Evolutionary conservation across 1,140 invertebrate genomes (phyloP).

Genomic region (Pantala flavescens): DNA sequence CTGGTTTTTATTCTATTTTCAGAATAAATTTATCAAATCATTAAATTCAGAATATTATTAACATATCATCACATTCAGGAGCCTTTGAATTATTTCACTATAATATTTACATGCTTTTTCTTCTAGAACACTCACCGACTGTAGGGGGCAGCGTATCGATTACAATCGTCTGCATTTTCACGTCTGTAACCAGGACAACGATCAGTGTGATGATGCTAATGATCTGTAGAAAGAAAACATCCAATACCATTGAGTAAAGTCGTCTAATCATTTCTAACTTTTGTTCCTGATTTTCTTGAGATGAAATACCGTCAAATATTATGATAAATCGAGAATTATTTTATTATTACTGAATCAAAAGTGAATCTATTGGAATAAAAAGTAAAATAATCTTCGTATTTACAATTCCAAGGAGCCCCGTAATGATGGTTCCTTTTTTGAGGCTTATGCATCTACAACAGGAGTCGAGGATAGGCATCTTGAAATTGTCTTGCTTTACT

Average conservation of each 20-base stretch:
- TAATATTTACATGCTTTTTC: not conserved
- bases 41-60: too few species aligned
- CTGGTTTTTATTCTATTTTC: too few species aligned
- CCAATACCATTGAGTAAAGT: too few species aligned
- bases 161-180: conserved; percentile 59
- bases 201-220: conserved; percentile 46
- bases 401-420: conserved; percentile 54
- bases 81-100: too few species aligned
- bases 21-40: too few species aligned
- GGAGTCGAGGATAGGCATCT: conserved; percentile 32
- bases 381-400: conserved; percentile 25
- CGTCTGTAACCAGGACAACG: conserved; percentile 40
- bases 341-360: too few species aligned
- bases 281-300: too few species aligned
- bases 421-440: conserved; percentile 56
- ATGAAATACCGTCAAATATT: too few species aligned
- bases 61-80: too few species aligned
- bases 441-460: conserved; percentile 58
- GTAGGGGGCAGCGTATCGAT: conserved; percentile 46
- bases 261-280: too few species aligned
- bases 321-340: too few species aligned
- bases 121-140: conserved; percentile 28
- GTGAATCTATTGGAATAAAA: too few species aligned
- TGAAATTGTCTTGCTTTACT: not conserved
- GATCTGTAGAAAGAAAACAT: conserved; percentile 34